Evolutionary conservation across 2,888 invertebrate species (phyloP).

Genomic region (Melanostoma mellinum): DNA sequence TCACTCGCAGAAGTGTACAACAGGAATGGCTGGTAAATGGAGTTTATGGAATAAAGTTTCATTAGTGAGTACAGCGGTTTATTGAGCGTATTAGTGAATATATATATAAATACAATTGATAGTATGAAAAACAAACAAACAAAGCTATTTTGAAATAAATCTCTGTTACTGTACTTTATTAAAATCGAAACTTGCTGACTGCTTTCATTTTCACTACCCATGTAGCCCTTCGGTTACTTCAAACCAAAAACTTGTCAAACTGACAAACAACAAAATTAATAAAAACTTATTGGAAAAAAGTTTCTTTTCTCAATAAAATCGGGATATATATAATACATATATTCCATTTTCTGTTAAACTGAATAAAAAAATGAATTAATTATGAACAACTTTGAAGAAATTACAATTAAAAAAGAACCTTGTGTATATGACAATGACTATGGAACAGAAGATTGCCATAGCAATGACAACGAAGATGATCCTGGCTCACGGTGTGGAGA

Average conservation of each 20-base stretch:
- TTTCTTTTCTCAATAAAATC: conserved; percentile 29
- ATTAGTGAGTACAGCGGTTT: too few relatives aligned
- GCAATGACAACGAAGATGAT: conserved; percentile 38
- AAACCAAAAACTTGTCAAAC: conserved; percentile 36
- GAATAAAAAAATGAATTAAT: conserved; percentile 23
- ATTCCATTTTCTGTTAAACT: background rate
- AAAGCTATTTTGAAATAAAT: too few relatives aligned
- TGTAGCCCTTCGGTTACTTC: conserved; percentile 19
- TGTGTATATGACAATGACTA: conserved; percentile 24
- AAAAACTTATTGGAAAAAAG: conserved; percentile 32
- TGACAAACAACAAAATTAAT: conserved; percentile 65
- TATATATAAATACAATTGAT: too few relatives aligned
- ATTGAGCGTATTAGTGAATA: too few relatives aligned
- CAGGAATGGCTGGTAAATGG: too few relatives aligned
- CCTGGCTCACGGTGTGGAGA: conserved; percentile 75
- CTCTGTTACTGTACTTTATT: too few relatives aligned
- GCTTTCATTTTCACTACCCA: conserved; percentile 7
- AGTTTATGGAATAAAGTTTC: too few relatives aligned
- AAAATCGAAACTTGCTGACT: background rate
- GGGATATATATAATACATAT: conserved; percentile 37
- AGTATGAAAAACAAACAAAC: too few relatives aligned
- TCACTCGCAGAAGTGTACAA: too few relatives aligned
- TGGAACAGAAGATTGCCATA: conserved; percentile 28
- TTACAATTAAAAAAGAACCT: conserved; percentile 56
- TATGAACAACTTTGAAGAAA: conserved; percentile 49